Percentiles rank a stretch among this genome's conserved stretches.
These are phyloP conservation scores for Brachyopa scutellaris DNA, from an alignment of 2,888 invertebrate genomes.

Conservation along the genomic window DNA sequence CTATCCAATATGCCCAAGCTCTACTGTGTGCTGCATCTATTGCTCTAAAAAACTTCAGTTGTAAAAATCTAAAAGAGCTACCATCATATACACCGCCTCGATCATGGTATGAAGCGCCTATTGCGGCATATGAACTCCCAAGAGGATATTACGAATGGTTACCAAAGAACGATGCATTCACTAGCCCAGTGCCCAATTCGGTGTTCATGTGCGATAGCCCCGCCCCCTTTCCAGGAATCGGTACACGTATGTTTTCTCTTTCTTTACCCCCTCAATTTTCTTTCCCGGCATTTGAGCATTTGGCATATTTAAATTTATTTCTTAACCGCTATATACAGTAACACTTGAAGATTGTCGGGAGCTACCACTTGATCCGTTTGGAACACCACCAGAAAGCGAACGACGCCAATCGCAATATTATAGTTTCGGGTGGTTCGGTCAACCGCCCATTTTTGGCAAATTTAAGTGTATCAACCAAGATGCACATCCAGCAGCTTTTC, in stretches of 20 bases:
- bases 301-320: too few species aligned
- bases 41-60: constrained; percentile 84
- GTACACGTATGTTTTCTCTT: constrained; percentile 80
- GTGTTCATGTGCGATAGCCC: constrained; percentile 95
- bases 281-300: too few species aligned
- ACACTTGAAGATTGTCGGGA: too few species aligned
- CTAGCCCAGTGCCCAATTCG: constrained; percentile 88
- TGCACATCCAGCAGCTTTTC: neutral
- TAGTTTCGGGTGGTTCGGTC: neutral
- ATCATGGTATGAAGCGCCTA: constrained; percentile 92
- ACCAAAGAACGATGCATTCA: constrained; percentile 85
- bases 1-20: constrained; percentile 98
- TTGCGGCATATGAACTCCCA: constrained; percentile 93
- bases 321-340: too few species aligned
- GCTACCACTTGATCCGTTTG: neutral
- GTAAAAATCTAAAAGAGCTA: constrained; percentile 79
- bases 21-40: constrained; percentile 95
- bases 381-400: neutral
- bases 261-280: too few species aligned
- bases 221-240: constrained; percentile 97
- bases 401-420: neutral
- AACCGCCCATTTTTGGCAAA: neutral
- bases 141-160: constrained; percentile 97
- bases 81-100: constrained; percentile 92
- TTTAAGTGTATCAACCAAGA: neutral